Evolutionary conservation across 2,888 invertebrate genomes (phyloP).

Genomic region (Euplagia quadripunctaria): DNA sequence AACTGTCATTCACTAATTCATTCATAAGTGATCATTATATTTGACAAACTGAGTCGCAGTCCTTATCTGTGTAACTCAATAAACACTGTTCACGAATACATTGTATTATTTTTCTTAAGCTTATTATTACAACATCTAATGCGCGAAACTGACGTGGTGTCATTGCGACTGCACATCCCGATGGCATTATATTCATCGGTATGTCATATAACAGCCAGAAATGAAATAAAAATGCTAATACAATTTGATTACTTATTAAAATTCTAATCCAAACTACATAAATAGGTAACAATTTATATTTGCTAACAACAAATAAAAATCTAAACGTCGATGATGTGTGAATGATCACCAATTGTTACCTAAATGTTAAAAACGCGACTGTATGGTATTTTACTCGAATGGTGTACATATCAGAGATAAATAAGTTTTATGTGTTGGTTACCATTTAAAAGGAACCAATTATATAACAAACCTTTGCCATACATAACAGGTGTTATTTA

Average conservation of each 20-base stretch:
- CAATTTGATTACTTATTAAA: not conserved
- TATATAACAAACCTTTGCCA: not conserved
- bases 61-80: constrained; percentile 61
- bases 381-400: not conserved
- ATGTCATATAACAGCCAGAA: constrained; percentile 18
- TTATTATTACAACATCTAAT: constrained; percentile 24
- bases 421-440: not conserved
- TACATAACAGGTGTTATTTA: not conserved
- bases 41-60: constrained; percentile 77
- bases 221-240: constrained; percentile 4
- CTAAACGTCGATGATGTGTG: not conserved
- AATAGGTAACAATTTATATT: not conserved
- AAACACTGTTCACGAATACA: constrained; percentile 41
- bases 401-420: not conserved
- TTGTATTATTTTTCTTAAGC: constrained; percentile 36
- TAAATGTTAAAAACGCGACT: not conserved
- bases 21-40: constrained; percentile 83
- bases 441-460: not conserved
- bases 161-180: constrained; percentile 14
- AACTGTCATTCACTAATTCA: constrained; percentile 87
- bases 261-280: not conserved
- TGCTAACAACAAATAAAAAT: not conserved
- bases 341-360: not conserved
- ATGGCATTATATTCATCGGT: constrained; percentile 19
- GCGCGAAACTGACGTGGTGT: constrained; percentile 22